Evolutionary conservation across 2,113 vertebrate species (phyloP).

Genomic region (Megaceryle maxima): DNA sequence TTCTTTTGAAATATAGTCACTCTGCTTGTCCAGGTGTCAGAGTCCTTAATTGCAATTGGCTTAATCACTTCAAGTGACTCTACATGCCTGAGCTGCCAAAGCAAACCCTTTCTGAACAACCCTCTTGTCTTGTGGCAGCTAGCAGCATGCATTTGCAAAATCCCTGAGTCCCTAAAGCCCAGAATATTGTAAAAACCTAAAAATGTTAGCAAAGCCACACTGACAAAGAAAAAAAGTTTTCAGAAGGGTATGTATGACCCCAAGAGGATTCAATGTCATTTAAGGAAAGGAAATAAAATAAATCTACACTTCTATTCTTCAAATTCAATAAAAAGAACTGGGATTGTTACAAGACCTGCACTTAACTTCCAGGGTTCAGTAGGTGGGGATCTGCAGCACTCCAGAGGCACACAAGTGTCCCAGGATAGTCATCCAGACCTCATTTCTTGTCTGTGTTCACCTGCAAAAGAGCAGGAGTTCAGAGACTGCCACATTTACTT

Average conservation of each 20-base stretch:
- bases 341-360: not conserved
- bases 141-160: not conserved
- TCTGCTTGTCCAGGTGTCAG: not conserved
- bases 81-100: not conserved
- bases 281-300: not conserved
- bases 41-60: not conserved
- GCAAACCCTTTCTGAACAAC: not conserved
- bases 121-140: not conserved
- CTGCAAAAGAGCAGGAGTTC: not conserved
- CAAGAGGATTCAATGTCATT: not conserved
- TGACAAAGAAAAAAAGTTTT: conserved; percentile 15
- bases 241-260: not conserved
- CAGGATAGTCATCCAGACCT: not conserved
- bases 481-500: not conserved
- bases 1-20: not conserved
- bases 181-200: not conserved
- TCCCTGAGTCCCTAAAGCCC: not conserved
- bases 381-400: not conserved
- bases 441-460: not conserved
- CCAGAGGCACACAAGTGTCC: not conserved
- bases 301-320: not conserved
- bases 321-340: not conserved
- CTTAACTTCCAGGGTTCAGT: not conserved
- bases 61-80: not conserved
- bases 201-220: not conserved